Evolutionary conservation across 2,888 invertebrate species (phyloP).

Genomic region (Spialia ferax): DNA sequence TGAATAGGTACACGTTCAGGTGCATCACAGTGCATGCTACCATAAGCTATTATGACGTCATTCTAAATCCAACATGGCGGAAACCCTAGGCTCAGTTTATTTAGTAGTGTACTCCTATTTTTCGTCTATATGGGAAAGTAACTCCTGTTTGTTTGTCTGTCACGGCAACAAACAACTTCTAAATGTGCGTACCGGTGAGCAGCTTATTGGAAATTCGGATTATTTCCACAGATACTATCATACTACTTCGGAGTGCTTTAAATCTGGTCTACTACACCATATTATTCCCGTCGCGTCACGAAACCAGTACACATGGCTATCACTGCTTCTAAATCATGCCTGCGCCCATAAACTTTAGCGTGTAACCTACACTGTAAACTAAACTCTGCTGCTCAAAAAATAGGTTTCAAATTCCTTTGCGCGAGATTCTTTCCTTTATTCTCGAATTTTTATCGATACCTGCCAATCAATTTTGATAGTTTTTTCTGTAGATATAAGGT

Average conservation of each 20-base stretch:
- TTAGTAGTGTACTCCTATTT: too few relatives aligned
- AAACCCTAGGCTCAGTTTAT: too few relatives aligned
- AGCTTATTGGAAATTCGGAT: too few relatives aligned
- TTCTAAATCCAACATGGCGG: too few relatives aligned
- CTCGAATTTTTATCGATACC: constrained; percentile 14
- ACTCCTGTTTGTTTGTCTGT: too few relatives aligned
- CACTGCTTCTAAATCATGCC: constrained; percentile 57
- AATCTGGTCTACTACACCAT: constrained; percentile 29
- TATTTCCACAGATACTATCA: too few relatives aligned
- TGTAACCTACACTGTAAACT: constrained; percentile 40
- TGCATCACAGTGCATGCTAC: too few relatives aligned
- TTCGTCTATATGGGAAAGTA: too few relatives aligned
- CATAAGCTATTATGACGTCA: too few relatives aligned
- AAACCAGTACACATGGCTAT: constrained; percentile 57
- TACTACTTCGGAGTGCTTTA: constrained; percentile 8
- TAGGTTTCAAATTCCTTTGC: constrained; percentile 39
- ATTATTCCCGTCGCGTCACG: constrained; percentile 36
- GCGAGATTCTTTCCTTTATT: background rate
- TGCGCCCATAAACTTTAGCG: constrained; percentile 53
- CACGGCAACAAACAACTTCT: too few relatives aligned
- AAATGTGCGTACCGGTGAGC: too few relatives aligned
- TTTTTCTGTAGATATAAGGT: background rate
- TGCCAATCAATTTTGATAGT: constrained; percentile 24
- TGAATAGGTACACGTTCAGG: too few relatives aligned
- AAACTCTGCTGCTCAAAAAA: rapidly evolving